Evolutionary conservation across 2,113 vertebrate species (phyloP).

Genomic region (Stomatorhinus ivindoensis): DNA sequence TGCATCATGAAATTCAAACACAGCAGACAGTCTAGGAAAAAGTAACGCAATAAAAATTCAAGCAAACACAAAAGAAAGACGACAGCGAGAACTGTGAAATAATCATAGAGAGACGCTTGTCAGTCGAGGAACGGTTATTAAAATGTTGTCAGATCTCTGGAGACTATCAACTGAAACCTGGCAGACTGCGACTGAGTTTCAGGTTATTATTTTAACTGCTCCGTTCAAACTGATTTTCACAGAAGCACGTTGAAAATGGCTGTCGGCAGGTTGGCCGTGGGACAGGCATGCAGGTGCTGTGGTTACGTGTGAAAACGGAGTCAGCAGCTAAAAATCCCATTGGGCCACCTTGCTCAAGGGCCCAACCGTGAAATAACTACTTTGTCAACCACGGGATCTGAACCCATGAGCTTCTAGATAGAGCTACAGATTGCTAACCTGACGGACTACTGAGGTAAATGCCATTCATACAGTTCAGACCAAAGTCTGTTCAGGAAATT

Average conservation of each 20-base stretch:
- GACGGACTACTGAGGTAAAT: not conserved
- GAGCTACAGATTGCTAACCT: not conserved
- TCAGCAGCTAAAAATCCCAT: not conserved
- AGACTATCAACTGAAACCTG: not conserved
- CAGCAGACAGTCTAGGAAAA: not conserved
- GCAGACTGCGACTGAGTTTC: not conserved
- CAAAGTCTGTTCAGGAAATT: conserved; percentile 14
- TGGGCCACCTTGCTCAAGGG: not conserved
- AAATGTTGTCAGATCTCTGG: not conserved
- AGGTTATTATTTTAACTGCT: not conserved
- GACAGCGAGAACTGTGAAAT: not conserved
- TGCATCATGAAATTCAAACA: not conserved
- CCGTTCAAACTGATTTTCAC: not conserved
- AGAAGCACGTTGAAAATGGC: not conserved
- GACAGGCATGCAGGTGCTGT: not conserved
- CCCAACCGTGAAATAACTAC: not conserved
- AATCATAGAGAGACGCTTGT: not conserved
- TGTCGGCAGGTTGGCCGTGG: not conserved
- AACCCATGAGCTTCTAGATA: not conserved
- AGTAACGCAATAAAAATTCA: not conserved
- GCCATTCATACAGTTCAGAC: conserved; percentile 28
- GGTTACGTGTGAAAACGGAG: not conserved
- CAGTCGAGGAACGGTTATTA: not conserved
- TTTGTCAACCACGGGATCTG: not conserved
- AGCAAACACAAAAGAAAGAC: not conserved